phyloP scores from a whole-genome alignment of 2,888 invertebrate genomes.

The Idaea dimidiata region DNA sequence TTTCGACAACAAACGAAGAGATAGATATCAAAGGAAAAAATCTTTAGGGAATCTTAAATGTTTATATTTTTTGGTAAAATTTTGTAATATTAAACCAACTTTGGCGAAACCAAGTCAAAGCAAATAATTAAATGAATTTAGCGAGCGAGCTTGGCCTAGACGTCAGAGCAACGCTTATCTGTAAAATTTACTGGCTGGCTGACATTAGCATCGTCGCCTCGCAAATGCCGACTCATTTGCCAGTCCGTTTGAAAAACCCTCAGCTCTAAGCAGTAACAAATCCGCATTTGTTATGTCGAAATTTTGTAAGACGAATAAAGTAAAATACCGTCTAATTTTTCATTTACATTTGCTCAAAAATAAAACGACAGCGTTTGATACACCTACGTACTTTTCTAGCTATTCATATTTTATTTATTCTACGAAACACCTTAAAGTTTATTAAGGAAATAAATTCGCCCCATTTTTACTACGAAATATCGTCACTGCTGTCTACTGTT shows the following conservation, averaged over 20 bases:
- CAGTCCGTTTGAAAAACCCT: constrained; percentile 67
- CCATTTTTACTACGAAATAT: not conserved
- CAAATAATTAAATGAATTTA: constrained; percentile 74
- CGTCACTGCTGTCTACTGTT: not conserved
- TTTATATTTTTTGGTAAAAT: constrained; percentile 9
- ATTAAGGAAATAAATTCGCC: not conserved
- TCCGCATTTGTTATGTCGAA: constrained; percentile 34
- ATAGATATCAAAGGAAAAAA: not conserved
- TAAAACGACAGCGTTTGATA: not conserved
- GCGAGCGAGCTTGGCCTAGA: constrained; percentile 58
- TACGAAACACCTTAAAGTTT: not conserved
- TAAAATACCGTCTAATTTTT: not conserved
- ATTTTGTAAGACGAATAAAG: constrained; percentile 16
- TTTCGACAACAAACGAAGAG: not conserved
- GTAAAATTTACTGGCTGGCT: constrained; percentile 73
- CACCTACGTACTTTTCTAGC: not conserved
- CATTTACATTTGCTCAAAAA: not conserved
- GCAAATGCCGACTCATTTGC: constrained; percentile 70
- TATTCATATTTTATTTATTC: not conserved
- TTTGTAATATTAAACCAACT: constrained; percentile 47
- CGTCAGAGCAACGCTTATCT: constrained; percentile 70
- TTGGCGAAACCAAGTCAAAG: constrained; percentile 54
- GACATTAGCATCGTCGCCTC: constrained; percentile 72
- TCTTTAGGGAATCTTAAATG: not conserved
- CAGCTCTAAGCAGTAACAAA: constrained; percentile 49